These are phyloP conservation scores for Drosophila jambulina DNA, from an alignment of 1,140 invertebrate species.

Conservation along the genomic window DNA sequence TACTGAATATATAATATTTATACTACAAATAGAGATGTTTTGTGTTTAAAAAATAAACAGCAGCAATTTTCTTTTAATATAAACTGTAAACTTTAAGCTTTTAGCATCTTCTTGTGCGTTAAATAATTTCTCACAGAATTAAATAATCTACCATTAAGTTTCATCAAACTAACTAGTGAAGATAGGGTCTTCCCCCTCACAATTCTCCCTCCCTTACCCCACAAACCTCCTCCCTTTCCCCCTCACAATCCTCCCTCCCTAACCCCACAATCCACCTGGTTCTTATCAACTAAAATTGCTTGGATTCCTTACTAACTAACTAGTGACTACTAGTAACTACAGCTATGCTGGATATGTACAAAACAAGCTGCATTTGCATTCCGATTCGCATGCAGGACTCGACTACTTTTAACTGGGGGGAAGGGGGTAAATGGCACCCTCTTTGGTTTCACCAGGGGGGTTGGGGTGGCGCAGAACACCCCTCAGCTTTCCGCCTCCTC, in stretches of 20 bases:
- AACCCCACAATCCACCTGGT: constrained; percentile 17
- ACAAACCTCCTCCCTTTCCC: too few relatives aligned
- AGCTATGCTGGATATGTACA: constrained; percentile 46
- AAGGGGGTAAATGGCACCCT: constrained; percentile 39
- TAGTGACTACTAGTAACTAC: constrained; percentile 38
- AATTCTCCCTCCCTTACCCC: not conserved
- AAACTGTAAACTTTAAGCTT: not conserved
- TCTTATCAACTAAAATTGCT: constrained; percentile 70
- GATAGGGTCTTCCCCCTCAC: not conserved
- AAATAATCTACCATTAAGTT: not conserved
- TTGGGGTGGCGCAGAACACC: not conserved
- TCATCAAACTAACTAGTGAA: not conserved
- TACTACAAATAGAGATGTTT: not conserved
- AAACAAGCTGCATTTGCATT: constrained; percentile 39
- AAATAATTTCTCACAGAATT: not conserved
- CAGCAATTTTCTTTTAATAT: not conserved
- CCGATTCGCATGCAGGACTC: constrained; percentile 27
- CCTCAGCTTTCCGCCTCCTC: constrained; percentile 51
- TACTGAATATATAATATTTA: not conserved
- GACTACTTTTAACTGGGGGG: constrained; percentile 31
- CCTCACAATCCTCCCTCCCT: constrained; percentile 2
- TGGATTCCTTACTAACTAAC: constrained; percentile 43
- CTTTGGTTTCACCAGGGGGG: constrained; percentile 29
- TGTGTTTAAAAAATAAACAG: not conserved
- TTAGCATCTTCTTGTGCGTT: not conserved